A percentile compares a stretch with the other conserved stretches of the same genome.
Evolutionary conservation across 2,888 invertebrate genomes (phyloP).

Genomic region (Ochropleura leucogaster): DNA sequence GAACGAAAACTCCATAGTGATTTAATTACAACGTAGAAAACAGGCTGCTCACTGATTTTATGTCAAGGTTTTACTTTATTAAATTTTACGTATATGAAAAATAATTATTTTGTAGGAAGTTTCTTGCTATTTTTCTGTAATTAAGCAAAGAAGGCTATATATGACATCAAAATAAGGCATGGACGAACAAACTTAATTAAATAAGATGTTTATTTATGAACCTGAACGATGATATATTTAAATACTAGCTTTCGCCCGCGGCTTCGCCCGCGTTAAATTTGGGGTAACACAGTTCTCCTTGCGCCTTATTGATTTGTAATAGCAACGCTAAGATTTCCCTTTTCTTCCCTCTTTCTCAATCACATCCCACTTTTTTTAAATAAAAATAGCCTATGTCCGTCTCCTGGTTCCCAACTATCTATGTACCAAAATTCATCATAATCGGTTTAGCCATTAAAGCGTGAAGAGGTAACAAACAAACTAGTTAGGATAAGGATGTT

Average conservation of each 20-base stretch:
- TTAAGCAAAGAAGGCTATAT: slow-evolving; percentile 28
- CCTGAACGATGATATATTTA: neutral
- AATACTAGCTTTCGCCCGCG: too few relatives aligned
- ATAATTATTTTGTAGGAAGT: slow-evolving; percentile 38
- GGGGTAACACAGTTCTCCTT: too few relatives aligned
- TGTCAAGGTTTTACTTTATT: slow-evolving; percentile 48
- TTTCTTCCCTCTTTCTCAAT: too few relatives aligned
- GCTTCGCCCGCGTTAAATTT: too few relatives aligned
- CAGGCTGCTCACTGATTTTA: slow-evolving; percentile 49
- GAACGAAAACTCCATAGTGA: slow-evolving; percentile 54
- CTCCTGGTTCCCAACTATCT: too few relatives aligned
- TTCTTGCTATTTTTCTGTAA: slow-evolving; percentile 45
- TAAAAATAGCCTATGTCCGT: too few relatives aligned
- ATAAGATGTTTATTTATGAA: neutral
- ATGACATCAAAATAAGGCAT: slow-evolving; percentile 37
- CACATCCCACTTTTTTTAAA: too few relatives aligned
- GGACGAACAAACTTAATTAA: slow-evolving; percentile 34
- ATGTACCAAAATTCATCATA: too few relatives aligned
- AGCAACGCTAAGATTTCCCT: too few relatives aligned
- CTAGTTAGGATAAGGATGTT: neutral
- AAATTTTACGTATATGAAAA: slow-evolving; percentile 55
- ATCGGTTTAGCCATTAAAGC: too few relatives aligned
- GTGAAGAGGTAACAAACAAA: too few relatives aligned
- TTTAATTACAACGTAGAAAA: slow-evolving; percentile 58
- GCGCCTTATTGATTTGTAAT: too few relatives aligned